Conservation (phyloP, 2,797 vertebrate species). For the Poecilia velifera region DNA sequence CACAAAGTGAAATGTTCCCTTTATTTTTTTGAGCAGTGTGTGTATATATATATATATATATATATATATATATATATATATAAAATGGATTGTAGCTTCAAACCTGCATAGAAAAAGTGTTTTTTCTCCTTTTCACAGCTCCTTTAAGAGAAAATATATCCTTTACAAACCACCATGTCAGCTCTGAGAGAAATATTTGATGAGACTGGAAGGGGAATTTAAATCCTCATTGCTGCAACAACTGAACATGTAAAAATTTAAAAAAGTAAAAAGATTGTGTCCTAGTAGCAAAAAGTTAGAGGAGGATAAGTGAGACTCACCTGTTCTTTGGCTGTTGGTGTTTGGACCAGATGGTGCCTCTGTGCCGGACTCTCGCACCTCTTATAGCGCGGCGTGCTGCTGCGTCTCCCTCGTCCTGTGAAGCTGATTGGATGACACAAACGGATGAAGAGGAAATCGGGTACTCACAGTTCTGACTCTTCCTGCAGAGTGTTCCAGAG, state of each 20-base stretch:
- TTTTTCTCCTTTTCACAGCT: not conserved
- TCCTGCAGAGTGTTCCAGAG: constrained; percentile 58
- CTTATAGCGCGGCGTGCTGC: constrained; percentile 51
- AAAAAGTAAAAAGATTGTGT: not conserved
- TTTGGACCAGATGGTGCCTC: constrained; percentile 57
- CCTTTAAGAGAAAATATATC: not conserved
- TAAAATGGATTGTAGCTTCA: not conserved
- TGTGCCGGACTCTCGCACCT: constrained; percentile 6
- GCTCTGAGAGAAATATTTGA: not conserved
- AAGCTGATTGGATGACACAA: constrained; percentile 60
- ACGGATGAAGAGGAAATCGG: not conserved
- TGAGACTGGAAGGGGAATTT: not conserved
- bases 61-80: not conserved
- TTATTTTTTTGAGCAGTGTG: no score
- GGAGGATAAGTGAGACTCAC: constrained; percentile 52
- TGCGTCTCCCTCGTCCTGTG: not conserved
- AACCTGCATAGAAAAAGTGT: no score
- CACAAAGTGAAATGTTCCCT: no score
- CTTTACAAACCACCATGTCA: not conserved
- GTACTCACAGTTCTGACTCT: constrained; percentile 49
- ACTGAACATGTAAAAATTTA: not conserved
- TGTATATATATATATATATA: no score
- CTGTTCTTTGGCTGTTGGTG: constrained; percentile 47
- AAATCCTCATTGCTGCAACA: not conserved
- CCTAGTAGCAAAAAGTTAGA: not conserved